Base-by-base conservation (phyloP, 2,113 vertebrate genomes). In the Brachypodius melanocephalos region DNA sequence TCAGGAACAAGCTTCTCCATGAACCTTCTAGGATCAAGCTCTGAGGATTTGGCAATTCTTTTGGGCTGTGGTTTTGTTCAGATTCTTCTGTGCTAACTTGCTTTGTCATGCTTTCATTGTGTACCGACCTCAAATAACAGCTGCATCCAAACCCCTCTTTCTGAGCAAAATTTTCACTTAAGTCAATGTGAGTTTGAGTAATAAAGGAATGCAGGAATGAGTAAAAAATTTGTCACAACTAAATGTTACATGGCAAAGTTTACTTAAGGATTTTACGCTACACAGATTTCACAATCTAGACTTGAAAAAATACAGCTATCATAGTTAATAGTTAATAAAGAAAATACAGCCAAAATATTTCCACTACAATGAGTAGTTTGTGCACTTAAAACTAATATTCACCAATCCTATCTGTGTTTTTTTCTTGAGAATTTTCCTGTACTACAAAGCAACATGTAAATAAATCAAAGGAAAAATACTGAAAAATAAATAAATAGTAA, bases 391-490 rank as follows among this genome's bases (percentile, higher is more conserved):
- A 54, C 10, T 71, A 84, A 55, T 22, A 87, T 52, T 77, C 24
- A 67, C 25, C 11, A 58, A 40, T 48, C 29, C 17, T 55, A 57
- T 6, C 32, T 65, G 16, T 8, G 3, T 73, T 92, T 82, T 38
- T 76, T 78, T 85, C 48, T 68, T 31, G 17, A 85, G 22, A 74
- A 84, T 84, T 78, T 85, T 54, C 24, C 49, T 85, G 36, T 58
- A 36, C 38, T 57, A 63, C 31, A 84, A 67, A 88, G 13, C 19
- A 88, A 63, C 42, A 78, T 49, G 63, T 66, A 94, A 94, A 93
- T 88, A 94, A 93, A 92, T 91, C 34, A 80, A 34, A 77, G 15
- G 42, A 65, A 94, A 68, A 92, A 84, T 81, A 85, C 19, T 77
- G 45, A 49, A 65, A 94, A 89, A 77, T 1, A 85, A 90, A 90